phyloP scores from a whole-genome alignment of 2,888 invertebrate genomes.

The Thecophora atra region DNA sequence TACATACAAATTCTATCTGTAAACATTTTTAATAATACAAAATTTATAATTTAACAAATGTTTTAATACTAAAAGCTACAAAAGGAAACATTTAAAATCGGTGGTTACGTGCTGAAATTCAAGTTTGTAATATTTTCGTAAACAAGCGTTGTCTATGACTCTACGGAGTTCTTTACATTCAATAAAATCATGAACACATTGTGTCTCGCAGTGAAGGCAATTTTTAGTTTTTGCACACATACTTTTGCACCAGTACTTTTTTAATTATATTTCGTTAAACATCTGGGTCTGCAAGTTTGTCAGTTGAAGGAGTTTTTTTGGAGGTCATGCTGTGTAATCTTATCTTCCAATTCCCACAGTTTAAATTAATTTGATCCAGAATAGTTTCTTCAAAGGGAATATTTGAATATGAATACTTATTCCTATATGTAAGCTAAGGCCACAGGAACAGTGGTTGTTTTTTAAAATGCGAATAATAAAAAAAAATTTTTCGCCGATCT shows the following conservation, averaged over 20 bases:
- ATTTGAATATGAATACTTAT: background rate
- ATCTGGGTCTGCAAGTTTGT: background rate
- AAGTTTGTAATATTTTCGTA: too few relatives aligned
- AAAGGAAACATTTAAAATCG: too few relatives aligned
- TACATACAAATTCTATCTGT: too few relatives aligned
- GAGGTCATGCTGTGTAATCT: background rate
- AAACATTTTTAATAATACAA: too few relatives aligned
- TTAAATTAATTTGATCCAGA: background rate
- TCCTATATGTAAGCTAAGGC: background rate
- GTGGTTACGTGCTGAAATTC: too few relatives aligned
- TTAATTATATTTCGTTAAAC: background rate
- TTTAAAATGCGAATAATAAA: slow-evolving; percentile 4
- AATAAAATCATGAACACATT: background rate
- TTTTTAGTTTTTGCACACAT: background rate
- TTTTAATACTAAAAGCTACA: too few relatives aligned
- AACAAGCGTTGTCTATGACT: background rate
- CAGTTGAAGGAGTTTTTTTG: background rate
- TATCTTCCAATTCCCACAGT: background rate
- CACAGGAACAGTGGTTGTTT: background rate
- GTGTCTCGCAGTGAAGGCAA: background rate
- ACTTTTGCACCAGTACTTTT: background rate
- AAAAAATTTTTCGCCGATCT: background rate
- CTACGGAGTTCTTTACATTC: background rate
- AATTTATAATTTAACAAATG: too few relatives aligned
- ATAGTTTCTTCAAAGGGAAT: background rate